Conservation (phyloP, 37 sponge, comb jelly and placozoan species). For the Ianthella basta region DNA sequence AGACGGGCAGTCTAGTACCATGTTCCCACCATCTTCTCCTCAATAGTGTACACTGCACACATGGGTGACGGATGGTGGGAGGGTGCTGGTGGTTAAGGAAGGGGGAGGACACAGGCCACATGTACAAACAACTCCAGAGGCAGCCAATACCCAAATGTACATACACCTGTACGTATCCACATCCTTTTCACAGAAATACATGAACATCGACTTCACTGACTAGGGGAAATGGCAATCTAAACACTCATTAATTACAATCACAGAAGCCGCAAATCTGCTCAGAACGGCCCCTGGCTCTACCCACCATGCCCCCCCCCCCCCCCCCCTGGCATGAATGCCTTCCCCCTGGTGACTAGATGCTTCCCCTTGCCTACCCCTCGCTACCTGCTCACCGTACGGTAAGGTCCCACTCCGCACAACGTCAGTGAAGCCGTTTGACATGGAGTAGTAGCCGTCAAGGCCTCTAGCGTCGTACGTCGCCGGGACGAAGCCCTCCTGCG, state of each 20-base stretch:
- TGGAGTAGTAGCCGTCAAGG: neutral
- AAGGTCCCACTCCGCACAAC: conserved; percentile 19
- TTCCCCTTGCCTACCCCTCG: neutral
- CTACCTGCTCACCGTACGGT: conserved; percentile 6
- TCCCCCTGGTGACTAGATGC: neutral
- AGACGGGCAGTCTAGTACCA: no score
- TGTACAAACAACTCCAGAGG: no score
- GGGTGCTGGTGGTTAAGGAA: no score
- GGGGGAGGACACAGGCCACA: no score
- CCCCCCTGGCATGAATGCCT: neutral
- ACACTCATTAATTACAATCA: no score
- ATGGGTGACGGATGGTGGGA: no score
- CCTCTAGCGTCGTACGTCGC: conserved; percentile 21
- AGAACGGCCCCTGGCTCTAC: no score
- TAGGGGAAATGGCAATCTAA: no score
- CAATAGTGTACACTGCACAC: no score
- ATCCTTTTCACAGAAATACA: neutral
- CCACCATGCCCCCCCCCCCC: no score
- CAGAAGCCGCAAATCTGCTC: no score
- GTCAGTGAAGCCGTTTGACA: conserved; percentile 22
- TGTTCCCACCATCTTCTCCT: no score
- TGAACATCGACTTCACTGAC: neutral
- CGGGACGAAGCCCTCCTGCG: conserved; percentile 28
- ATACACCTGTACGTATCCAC: conserved; percentile 9
- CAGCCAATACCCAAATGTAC: neutral